Base-by-base conservation (phyloP, 2,888 invertebrate species). In the Oligia latruncula region DNA sequence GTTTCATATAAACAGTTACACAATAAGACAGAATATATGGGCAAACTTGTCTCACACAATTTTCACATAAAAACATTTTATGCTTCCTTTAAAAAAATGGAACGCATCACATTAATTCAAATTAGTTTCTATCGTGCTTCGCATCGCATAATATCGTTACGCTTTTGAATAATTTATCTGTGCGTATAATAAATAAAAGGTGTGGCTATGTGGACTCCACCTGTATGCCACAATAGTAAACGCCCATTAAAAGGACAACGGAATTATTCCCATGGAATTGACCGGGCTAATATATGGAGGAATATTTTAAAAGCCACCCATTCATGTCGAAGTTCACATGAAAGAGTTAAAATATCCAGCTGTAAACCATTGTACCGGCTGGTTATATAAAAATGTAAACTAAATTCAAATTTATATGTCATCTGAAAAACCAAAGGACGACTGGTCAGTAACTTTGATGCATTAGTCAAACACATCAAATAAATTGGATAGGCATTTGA, bases 161-260 rank as follows among this genome's bases (percentile, higher is more conserved):
- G 92, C 93, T 94, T 92, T 92, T 95, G 95, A 95, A 95, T 95
- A 93, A 95, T 95, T 94, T 95, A 95, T 95, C 91, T 93, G 85
- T 88, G 86, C 89, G 90, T 91, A 93, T 93, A 92, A 93, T 93
- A 95, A 94, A 94, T 95, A 92, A 92, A 94, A 95, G 95, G 95
- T 95, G 95, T 94, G 96, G 94, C 94, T 89, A 90, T 92, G 91
- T 91, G 90, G 91, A 92, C 95, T 93, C 94, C 95, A 95, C 95
- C 95, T 95, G 92, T 91, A 89, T 81, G 84, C 84, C 82, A 85
- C 88, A 90, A 90, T 90, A 88, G 92, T 90, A 88, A 92, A 82
- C 94, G 95, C 94, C 94, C 93, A 93, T 92, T 87, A 85, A 72
- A 82, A 86, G 81, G 84, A 89, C 85, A 86, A 81, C 78, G 49